phyloP scores from a whole-genome alignment of 2,888 invertebrate genomes.

The Spodoptera littoralis region DNA sequence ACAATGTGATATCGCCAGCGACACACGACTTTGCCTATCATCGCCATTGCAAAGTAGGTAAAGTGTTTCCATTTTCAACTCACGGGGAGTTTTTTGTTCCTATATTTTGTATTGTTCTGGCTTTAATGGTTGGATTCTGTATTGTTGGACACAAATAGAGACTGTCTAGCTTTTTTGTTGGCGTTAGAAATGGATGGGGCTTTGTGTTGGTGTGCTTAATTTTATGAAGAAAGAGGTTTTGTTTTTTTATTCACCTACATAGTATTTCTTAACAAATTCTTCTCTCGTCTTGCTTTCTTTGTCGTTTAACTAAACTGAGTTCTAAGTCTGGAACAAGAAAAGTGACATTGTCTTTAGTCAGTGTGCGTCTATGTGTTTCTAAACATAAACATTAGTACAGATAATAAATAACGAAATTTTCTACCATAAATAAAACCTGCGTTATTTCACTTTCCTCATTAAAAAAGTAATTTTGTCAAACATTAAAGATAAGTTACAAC shows the following conservation, averaged over 20 bases:
- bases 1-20: constrained; percentile 62
- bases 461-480: constrained; percentile 35
- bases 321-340: no score
- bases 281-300: no score
- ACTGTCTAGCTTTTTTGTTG: constrained; percentile 27
- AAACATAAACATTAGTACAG: no score
- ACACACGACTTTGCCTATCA: constrained; percentile 49
- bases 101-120: constrained; percentile 42
- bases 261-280: no score
- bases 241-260: no score
- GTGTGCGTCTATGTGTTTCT: no score
- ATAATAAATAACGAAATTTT: no score
- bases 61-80: constrained; percentile 55
- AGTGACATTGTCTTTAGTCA: no score
- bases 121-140: constrained; percentile 47
- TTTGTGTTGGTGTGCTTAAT: constrained; percentile 8
- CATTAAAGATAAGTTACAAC: constrained; percentile 45
- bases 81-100: constrained; percentile 44
- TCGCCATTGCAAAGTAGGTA: constrained; percentile 53
- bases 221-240: not conserved
- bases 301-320: no score
- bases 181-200: constrained; percentile 10
- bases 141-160: constrained; percentile 41
- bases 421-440: no score
- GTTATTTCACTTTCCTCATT: not conserved